Conservation (phyloP, 2,797 vertebrate genomes). For the Hylomyscus alleni region DNA sequence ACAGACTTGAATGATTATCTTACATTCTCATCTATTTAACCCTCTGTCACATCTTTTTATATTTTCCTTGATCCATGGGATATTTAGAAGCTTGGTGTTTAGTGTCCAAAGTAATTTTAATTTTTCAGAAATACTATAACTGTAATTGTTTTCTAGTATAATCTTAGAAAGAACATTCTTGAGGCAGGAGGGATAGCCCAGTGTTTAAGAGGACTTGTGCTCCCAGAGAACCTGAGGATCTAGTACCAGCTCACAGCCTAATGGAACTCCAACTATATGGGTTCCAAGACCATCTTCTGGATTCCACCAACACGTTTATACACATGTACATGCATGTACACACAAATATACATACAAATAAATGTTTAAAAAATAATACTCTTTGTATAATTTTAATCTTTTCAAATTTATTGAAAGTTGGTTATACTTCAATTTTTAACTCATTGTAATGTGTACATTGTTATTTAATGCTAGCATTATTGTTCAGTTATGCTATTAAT, state of each 20-base stretch:
- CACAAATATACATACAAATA: background rate
- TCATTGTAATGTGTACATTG: background rate
- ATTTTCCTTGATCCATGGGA: background rate
- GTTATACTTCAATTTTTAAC: slow-evolving; percentile 18
- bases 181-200: background rate
- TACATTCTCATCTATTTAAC: slow-evolving; percentile 17
- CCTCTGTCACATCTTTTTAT: background rate
- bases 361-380: background rate
- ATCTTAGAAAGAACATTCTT: background rate
- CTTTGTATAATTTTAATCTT: background rate
- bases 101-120: slow-evolving; percentile 22
- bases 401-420: slow-evolving; percentile 27
- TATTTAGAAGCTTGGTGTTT: background rate
- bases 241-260: background rate
- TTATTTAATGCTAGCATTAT: background rate
- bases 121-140: background rate
- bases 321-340: background rate
- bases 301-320: background rate
- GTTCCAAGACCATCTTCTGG: background rate
- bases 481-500: background rate
- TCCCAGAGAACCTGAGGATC: too few relatives aligned
- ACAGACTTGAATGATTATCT: background rate
- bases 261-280: background rate
- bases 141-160: background rate
- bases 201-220: background rate